phyloP scores from a whole-genome alignment of 2,797 vertebrate species.

The Holocentrus rufus region DNA sequence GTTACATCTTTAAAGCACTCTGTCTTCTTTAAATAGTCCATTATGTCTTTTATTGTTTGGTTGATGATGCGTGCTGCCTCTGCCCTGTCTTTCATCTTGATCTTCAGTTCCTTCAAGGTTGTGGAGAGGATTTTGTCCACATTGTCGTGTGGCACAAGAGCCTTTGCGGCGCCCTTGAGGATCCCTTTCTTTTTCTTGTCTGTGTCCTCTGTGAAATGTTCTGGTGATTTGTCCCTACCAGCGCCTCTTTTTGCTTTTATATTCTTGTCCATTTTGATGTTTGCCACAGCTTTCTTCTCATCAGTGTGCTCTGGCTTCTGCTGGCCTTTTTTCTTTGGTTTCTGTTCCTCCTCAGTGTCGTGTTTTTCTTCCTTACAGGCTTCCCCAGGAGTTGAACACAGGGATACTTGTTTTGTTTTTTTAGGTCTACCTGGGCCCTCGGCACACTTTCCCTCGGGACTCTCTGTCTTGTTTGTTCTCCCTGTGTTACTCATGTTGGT shows the following conservation, averaged over 20 bases:
- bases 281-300: slow-evolving; percentile 4
- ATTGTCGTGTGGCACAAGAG: accelerated
- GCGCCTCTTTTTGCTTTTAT: background rate
- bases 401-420: background rate
- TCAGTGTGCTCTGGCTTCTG: background rate
- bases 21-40: slow-evolving; percentile 45
- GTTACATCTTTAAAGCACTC: slow-evolving; percentile 52
- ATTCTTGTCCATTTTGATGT: background rate
- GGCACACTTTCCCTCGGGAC: background rate
- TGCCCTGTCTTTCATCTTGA: slow-evolving; percentile 9
- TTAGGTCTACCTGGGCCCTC: background rate
- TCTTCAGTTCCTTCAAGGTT: slow-evolving; percentile 66
- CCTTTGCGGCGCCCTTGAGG: background rate
- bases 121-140: slow-evolving; percentile 28
- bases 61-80: slow-evolving; percentile 65
- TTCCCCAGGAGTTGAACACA: background rate
- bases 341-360: background rate
- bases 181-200: background rate
- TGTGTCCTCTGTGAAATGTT: background rate
- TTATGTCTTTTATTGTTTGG: slow-evolving; percentile 3
- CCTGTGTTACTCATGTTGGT: slow-evolving; percentile 51
- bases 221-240: background rate
- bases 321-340: slow-evolving; percentile 16
- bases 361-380: background rate
- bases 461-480: slow-evolving; percentile 19